A percentile compares a stretch with the other conserved stretches of the same genome.
These are phyloP conservation scores for Glossophaga mutica DNA, from an alignment of 2,797 vertebrate species.

Conservation along the genomic window DNA sequence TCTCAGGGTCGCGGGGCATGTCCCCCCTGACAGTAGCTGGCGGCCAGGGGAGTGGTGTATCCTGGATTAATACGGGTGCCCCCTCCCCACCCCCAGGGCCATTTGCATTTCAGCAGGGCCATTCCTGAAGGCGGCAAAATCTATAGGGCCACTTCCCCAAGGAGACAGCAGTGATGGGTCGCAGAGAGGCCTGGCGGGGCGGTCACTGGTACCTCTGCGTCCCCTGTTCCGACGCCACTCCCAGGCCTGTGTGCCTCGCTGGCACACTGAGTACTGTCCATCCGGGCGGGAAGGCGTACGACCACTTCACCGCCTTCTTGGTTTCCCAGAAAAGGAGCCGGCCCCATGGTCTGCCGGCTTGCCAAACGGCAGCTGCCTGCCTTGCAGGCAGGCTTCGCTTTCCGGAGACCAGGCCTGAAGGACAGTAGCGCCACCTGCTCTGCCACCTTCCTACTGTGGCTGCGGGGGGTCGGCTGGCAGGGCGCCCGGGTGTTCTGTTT, in stretches of 20 bases:
- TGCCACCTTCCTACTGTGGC: not conserved
- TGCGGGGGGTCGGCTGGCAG: not conserved
- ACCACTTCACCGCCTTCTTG: not conserved
- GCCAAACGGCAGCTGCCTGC: not conserved
- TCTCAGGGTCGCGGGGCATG: not conserved
- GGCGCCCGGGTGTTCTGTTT: not conserved
- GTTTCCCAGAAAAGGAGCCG: not conserved
- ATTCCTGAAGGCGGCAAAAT: not conserved
- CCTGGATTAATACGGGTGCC: not conserved
- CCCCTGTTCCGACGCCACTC: not conserved
- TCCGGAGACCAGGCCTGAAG: not conserved
- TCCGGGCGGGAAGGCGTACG: not conserved
- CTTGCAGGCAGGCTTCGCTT: not conserved
- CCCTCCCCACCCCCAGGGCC: not conserved
- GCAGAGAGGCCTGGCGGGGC: no score
- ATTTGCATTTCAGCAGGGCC: not conserved
- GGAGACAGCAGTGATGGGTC: not conserved
- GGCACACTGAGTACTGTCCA: not conserved
- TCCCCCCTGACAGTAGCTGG: not conserved
- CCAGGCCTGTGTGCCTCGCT: accelerated
- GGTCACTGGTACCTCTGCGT: not conserved
- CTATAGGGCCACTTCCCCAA: not conserved
- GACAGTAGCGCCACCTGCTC: not conserved
- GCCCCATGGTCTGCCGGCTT: not conserved
- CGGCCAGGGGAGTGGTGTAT: accelerated